phyloP scores from a whole-genome alignment of 2,113 vertebrate species.

The Calonectris borealis region DNA sequence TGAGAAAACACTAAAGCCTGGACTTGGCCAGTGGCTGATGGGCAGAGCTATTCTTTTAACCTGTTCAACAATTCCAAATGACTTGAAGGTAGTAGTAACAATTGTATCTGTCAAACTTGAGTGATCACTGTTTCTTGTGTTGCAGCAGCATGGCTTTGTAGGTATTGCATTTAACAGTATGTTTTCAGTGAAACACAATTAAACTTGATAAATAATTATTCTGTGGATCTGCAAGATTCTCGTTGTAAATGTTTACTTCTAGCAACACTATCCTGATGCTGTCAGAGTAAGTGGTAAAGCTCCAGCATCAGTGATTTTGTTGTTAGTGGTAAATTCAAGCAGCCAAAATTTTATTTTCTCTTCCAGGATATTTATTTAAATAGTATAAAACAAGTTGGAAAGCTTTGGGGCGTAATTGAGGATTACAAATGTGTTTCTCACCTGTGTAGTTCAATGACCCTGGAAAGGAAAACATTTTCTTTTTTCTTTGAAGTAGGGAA shows the following conservation, averaged over 20 bases:
- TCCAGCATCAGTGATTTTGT: constrained; percentile 98
- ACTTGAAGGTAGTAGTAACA: neutral
- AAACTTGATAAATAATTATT: neutral
- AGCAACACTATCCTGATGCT: constrained; percentile 91
- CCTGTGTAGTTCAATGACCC: neutral
- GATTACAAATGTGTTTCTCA: neutral
- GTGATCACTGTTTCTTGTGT: neutral
- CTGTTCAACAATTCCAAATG: neutral
- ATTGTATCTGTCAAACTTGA: neutral
- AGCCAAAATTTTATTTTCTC: constrained; percentile 10
- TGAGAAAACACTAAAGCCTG: neutral
- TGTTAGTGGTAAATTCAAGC: constrained; percentile 78
- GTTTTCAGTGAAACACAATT: neutral
- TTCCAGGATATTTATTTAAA: neutral
- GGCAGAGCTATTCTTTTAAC: neutral
- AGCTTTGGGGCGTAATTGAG: neutral
- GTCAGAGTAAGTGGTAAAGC: constrained; percentile 84
- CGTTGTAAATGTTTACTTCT: constrained; percentile 71
- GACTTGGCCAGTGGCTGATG: neutral
- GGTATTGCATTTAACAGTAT: neutral
- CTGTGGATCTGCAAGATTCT: constrained; percentile 55
- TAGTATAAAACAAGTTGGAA: neutral
- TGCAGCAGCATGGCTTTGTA: neutral
- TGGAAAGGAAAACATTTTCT: neutral
- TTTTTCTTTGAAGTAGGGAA: neutral